Evolutionary conservation across 2,888 invertebrate species (phyloP), one percentile per base, ranked within the genome.

Genomic region (Lomographa bimaculata): DNA sequence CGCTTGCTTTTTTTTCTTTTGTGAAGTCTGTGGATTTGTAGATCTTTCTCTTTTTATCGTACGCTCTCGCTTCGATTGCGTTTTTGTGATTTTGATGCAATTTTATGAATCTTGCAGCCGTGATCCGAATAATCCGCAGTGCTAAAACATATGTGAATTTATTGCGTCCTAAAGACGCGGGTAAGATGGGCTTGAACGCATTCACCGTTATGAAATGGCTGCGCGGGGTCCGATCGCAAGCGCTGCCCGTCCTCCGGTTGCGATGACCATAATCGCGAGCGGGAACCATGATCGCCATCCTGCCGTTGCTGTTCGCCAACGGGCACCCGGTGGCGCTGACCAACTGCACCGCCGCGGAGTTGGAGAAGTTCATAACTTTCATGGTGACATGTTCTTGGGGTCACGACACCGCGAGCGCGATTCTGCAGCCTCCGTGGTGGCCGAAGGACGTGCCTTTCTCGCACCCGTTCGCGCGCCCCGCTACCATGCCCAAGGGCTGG

Each of bases 341-440:
- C 46, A 91, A 91, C 65, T 92, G 93, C 55, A 89, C 90, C 12
- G 84, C 91, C 67, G 80, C 75, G 38, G 92, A 93, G 69, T 74
- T 94, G 60, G 94, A 94, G 81, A 91, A 90, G 59, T 94, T 94
- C 71, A 92, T 94, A 64, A 92, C 93, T 49, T 94, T 94, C 70
- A 93, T 94, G 93, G 93, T 94, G 54, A 93, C 93, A 69, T 94
- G 94, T 83, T 94, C 94, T 26, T 89, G 93, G 82, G 93, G 93
- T 28, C 92, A 93, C 62, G 91, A 92, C 55, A 90, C 90, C 8
- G 89, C 80, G 16, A 89, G 87, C 59, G 81, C 83, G 17, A 91
- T 92, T 37, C 83, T 87, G 42, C 90, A 92, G 66, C 94, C 94
- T 8, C 91, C 91, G 47, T 94, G 94, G 94, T 94, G 94, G 94